Base-by-base conservation (phyloP, 2,113 vertebrate species). In the Porphyrio hochstetteri region DNA sequence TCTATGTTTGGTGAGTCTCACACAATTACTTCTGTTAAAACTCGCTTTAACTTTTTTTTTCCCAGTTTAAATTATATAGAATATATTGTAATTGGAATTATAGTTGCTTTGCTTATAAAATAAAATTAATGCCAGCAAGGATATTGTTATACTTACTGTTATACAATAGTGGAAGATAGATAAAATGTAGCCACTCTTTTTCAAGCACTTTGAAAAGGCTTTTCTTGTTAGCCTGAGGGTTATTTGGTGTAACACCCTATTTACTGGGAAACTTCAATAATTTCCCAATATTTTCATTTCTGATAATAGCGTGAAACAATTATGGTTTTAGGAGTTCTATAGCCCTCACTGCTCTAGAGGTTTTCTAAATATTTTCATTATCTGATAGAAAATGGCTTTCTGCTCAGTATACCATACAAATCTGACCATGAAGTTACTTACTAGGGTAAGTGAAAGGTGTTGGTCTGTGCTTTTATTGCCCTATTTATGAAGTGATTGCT, bases 401-500 rank as follows among this genome's bases (percentile, higher is more conserved):
- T 98, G 98, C 97, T 97, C 97, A 98, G 93, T 95, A 97, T 88
- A 96, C 96, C 97, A 95, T 96, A 96, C 53, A 98, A 97, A 97
- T 95, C 96, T 98, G 97, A 97, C 97, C 97, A 97, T 97, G 96
- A 97, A 96, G 96, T 96, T 97, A 96, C 96, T 98, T 97, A 93
- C 67, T 95, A 90, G 81, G 74, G 56, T 96, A 84, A 95, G 87
- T 96, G 85, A 96, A 96, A 97, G 94, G 94, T 97, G 94, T 96
- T 97, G 97, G 96, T 97, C 97, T 98, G 94, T 98, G 97, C 98
- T 98, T 98, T 98, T 98, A 98, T 98, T 97, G 93, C 97, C 96
- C 96, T 97, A 97, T 97, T 98, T 97, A 97, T 97, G 93, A 86
- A 97, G 95, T 84, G 80, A 98, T 97, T 97, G 92, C 88, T 96